These are phyloP conservation scores for Athetis lepigone DNA, from an alignment of 2,888 invertebrate genomes.

Conservation along the genomic window DNA sequence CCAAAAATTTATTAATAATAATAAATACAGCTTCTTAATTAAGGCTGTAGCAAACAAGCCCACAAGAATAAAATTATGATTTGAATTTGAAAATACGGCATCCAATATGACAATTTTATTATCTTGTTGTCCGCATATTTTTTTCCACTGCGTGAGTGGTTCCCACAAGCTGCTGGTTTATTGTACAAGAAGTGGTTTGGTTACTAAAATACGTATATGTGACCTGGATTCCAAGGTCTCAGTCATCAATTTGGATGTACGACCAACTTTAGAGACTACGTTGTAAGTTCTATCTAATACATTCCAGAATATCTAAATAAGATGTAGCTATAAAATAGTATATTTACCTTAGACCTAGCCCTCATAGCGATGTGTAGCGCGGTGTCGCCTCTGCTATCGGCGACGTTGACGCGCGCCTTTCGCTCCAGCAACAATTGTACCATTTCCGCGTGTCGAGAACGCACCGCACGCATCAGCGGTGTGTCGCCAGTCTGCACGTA, in stretches of 20 bases:
- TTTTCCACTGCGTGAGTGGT: not conserved
- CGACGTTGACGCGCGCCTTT: slow-evolving; percentile 97
- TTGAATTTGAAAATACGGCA: no score
- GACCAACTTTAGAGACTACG: no score
- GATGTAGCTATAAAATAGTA: not conserved
- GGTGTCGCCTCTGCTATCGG: slow-evolving; percentile 98
- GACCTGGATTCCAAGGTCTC: not conserved
- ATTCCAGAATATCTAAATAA: no score
- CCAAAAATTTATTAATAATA: not conserved
- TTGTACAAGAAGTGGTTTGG: not conserved
- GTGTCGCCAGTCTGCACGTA: slow-evolving; percentile 96
- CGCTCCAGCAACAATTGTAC: slow-evolving; percentile 97
- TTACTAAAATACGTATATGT: not conserved
- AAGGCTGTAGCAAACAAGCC: no score
- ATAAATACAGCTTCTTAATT: not conserved
- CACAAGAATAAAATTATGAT: no score
- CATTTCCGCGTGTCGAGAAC: slow-evolving; percentile 97
- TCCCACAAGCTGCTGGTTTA: not conserved
- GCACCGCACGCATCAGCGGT: slow-evolving; percentile 96
- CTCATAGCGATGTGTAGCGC: slow-evolving; percentile 98
- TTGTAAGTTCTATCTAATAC: no score
- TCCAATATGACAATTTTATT: no score
- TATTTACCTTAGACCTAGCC: slow-evolving; percentile 94
- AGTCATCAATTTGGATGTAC: no score
- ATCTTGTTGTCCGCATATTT: no score